Conservation (phyloP, 2,113 vertebrate genomes). For the Lates calcarifer region DNA sequence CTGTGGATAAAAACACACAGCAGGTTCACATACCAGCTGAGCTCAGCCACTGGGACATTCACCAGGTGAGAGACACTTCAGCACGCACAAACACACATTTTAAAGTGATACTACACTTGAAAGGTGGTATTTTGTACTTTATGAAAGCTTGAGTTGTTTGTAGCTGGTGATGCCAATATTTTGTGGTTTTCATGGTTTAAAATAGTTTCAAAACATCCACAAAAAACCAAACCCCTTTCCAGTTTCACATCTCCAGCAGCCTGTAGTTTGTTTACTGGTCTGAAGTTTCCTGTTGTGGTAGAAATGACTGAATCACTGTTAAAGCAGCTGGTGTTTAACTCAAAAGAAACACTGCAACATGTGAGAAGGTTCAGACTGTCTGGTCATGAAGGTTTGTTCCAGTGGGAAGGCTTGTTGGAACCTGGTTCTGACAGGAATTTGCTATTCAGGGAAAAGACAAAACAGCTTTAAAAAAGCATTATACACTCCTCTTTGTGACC, state of each 20-base stretch:
- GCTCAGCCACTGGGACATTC: conserved; percentile 88
- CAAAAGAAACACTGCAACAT: neutral
- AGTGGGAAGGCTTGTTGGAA: neutral
- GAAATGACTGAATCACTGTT: too few species aligned
- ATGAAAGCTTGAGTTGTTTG: neutral
- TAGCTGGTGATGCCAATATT: too few species aligned
- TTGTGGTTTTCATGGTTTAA: neutral
- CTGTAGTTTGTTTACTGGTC: too few species aligned
- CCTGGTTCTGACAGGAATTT: neutral
- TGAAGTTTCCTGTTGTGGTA: too few species aligned
- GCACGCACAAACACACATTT: neutral
- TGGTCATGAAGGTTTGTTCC: too few species aligned
- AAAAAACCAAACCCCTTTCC: too few species aligned
- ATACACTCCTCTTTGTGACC: too few species aligned
- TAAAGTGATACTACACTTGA: neutral
- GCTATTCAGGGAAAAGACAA: too few species aligned
- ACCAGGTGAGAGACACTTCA: conserved; percentile 87
- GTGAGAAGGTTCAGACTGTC: neutral
- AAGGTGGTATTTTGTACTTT: neutral
- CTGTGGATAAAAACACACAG: conserved; percentile 90
- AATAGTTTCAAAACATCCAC: neutral
- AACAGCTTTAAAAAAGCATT: too few species aligned
- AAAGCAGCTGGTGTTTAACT: neutral
- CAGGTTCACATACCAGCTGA: conserved; percentile 88
- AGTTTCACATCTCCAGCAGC: too few species aligned